Conservation (phyloP, 1,140 invertebrate genomes). For the Cryptotermes secundus region DNA sequence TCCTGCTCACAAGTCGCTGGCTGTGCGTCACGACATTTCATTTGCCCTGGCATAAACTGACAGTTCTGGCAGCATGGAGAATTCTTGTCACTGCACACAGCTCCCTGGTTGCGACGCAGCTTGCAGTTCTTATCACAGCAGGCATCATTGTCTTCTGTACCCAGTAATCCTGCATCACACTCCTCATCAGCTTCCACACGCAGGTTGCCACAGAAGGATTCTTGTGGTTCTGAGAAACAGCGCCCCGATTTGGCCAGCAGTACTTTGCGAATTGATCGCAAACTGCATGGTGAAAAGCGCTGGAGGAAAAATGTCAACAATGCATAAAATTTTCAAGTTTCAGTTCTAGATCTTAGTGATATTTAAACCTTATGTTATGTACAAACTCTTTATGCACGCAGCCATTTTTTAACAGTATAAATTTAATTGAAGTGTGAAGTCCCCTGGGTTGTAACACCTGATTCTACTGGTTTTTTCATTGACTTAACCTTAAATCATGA, state of each 20-base stretch:
- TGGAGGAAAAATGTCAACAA: conserved; percentile 50
- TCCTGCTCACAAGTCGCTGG: conserved; percentile 88
- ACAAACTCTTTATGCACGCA: no score
- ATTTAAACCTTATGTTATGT: no score
- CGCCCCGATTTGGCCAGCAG: conserved; percentile 85
- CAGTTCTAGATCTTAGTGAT: no score
- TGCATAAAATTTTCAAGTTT: no score
- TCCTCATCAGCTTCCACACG: conserved; percentile 92
- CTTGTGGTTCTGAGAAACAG: conserved; percentile 92
- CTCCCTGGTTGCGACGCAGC: conserved; percentile 72
- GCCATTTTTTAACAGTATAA: no score
- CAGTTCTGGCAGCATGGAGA: conserved; percentile 91
- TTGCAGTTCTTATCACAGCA: conserved; percentile 94
- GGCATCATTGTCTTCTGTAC: conserved; percentile 86
- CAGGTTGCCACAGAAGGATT: conserved; percentile 92
- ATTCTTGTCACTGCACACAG: conserved; percentile 87
- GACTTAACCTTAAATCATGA: no score
- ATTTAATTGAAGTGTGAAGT: no score
- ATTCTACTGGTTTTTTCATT: no score
- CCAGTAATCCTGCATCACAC: conserved; percentile 89
- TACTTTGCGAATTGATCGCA: conserved; percentile 89
- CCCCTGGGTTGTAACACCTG: no score
- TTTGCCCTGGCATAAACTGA: conserved; percentile 73
- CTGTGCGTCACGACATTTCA: conserved; percentile 84
- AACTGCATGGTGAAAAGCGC: conserved; percentile 93